Percentiles rank a stretch among this genome's conserved stretches.
Conservation (phyloP, 2,888 invertebrate species). For the Dorcus hopei region DNA sequence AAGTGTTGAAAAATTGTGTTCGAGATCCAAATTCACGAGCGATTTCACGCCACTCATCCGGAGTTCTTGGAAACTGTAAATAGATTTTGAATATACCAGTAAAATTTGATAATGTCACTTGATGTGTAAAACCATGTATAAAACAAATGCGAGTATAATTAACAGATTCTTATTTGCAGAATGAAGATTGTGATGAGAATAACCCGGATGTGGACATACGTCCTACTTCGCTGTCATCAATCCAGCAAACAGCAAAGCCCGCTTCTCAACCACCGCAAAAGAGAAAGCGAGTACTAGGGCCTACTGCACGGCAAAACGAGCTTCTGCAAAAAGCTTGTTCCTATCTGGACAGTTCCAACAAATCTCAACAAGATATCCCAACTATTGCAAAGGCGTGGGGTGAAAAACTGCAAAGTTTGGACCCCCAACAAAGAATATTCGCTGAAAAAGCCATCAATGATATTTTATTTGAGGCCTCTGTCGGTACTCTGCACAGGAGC, state of each 20-base stretch:
- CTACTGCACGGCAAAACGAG: neutral
- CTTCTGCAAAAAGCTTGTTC: neutral
- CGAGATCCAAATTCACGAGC: neutral
- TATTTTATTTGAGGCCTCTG: conserved; percentile 11
- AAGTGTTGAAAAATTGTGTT: neutral
- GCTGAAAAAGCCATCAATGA: conserved; percentile 16
- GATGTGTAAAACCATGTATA: too few species aligned
- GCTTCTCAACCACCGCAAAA: neutral
- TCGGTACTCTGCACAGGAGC: conserved; percentile 7
- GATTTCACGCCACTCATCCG: neutral
- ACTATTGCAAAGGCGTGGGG: conserved; percentile 8
- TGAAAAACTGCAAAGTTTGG: conserved; percentile 4
- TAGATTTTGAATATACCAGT: neutral
- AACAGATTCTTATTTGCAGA: too few species aligned
- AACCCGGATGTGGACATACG: too few species aligned
- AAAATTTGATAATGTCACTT: too few species aligned
- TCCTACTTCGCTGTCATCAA: too few species aligned
- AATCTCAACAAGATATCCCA: neutral
- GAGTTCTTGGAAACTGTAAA: neutral
- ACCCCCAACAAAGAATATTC: conserved; percentile 6
- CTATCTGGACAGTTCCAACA: neutral
- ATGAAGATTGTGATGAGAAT: too few species aligned
- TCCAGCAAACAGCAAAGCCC: too few species aligned
- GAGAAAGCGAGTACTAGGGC: neutral
- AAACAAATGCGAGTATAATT: too few species aligned